Percentiles rank a stretch among this genome's conserved stretches.
These are phyloP conservation scores for Cacajao melanocephalus DNA, from an alignment of 2,797 vertebrate genomes.

Conservation along the genomic window DNA sequence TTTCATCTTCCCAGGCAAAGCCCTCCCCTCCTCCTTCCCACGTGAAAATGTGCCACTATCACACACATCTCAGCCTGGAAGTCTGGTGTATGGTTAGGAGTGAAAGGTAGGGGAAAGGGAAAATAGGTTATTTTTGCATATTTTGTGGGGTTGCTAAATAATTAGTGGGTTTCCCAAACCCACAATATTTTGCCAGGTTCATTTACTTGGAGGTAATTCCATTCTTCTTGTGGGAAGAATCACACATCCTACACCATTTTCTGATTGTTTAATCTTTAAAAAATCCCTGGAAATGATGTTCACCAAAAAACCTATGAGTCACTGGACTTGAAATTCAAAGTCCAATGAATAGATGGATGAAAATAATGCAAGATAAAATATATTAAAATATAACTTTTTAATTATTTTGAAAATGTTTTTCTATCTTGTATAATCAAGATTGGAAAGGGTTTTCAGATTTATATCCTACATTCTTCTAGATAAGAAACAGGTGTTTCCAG, in stretches of 20 bases:
- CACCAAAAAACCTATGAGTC: background rate
- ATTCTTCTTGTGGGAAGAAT: background rate
- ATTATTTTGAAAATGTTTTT: constrained; percentile 2
- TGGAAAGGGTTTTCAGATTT: background rate
- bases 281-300: background rate
- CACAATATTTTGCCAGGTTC: background rate
- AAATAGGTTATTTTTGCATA: background rate
- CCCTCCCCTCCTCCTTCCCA: background rate
- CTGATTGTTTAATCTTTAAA: constrained; percentile 31
- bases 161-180: background rate
- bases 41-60: background rate
- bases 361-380: background rate
- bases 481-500: background rate
- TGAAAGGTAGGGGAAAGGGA: background rate
- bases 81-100: background rate
- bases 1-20: background rate
- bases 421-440: constrained; percentile 13
- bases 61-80: background rate
- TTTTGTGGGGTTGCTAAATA: background rate
- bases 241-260: background rate
- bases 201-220: background rate
- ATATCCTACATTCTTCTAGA: constrained; percentile 6
- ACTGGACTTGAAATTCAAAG: background rate
- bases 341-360: background rate
- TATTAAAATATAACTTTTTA: constrained; percentile 3